Conservation (phyloP, 2,113 vertebrate genomes). For the Corydoras maculifer region DNA sequence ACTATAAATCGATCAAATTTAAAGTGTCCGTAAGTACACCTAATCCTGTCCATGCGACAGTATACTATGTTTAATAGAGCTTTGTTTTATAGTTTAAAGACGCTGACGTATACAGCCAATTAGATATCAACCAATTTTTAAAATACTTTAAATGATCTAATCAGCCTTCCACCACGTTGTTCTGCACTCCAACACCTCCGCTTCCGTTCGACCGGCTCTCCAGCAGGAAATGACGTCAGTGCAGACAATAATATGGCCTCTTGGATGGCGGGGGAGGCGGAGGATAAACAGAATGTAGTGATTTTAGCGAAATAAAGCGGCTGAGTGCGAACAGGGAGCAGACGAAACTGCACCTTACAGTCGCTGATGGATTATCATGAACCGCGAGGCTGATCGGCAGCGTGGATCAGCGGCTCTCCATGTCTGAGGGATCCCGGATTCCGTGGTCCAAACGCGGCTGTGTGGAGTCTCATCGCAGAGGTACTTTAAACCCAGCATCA, state of each 20-base stretch:
- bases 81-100: no score
- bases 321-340: background rate
- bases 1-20: no score
- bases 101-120: no score
- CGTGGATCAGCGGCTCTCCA: conserved; percentile 51
- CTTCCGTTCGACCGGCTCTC: conserved; percentile 51
- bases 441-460: conserved; percentile 67
- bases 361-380: background rate
- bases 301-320: conserved; percentile 33
- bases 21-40: no score
- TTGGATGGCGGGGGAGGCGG: conserved; percentile 43
- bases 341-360: background rate
- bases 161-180: background rate
- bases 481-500: conserved; percentile 39
- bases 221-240: conserved; percentile 63
- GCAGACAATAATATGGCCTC: conserved; percentile 68
- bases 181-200: conserved; percentile 38
- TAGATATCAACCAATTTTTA: no score
- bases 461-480: conserved; percentile 68
- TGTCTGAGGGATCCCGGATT: conserved; percentile 65
- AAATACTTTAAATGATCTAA: background rate
- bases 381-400: background rate
- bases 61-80: no score
- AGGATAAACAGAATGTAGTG: conserved; percentile 48
- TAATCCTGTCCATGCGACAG: no score